phyloP scores from a whole-genome alignment of 1,140 invertebrate genomes.

The Trachymyrmex septentrionalis region DNA sequence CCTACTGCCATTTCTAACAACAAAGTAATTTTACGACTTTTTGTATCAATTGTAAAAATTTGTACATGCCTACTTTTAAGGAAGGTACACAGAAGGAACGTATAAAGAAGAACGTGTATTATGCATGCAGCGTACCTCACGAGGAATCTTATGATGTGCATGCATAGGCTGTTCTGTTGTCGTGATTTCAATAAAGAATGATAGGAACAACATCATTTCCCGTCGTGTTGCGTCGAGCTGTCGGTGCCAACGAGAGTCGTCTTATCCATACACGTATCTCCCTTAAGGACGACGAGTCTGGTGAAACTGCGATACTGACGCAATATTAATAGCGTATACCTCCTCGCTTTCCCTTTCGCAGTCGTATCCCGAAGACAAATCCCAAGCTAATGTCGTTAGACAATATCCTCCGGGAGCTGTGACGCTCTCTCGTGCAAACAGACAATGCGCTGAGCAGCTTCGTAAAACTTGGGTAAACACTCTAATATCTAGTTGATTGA shows the following conservation, averaged over 20 bases:
- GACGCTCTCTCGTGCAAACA: slow-evolving; percentile 66
- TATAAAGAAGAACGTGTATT: neutral
- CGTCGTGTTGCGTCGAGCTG: neutral
- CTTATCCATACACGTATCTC: slow-evolving; percentile 70
- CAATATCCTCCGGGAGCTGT: slow-evolving; percentile 66
- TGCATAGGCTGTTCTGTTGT: neutral
- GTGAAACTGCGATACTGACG: slow-evolving; percentile 71
- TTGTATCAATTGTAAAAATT: neutral
- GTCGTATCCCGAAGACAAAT: slow-evolving; percentile 71
- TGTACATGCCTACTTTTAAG: neutral
- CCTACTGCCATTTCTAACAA: no score
- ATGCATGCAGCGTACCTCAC: neutral
- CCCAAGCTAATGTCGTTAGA: slow-evolving; percentile 74
- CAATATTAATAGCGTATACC: slow-evolving; percentile 72
- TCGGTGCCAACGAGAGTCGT: slow-evolving; percentile 27
- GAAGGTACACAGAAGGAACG: neutral
- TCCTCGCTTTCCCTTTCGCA: slow-evolving; percentile 14
- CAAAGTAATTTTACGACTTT: neutral
- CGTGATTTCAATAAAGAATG: slow-evolving; percentile 32
- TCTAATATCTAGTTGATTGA: slow-evolving; percentile 70
- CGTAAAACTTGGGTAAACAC: slow-evolving; percentile 67
- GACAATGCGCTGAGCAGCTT: slow-evolving; percentile 72
- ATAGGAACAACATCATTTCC: slow-evolving; percentile 17
- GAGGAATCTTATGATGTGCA: slow-evolving; percentile 1
- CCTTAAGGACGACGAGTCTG: slow-evolving; percentile 68